These are phyloP conservation scores for Drosophila tropicalis DNA, from an alignment of 1,140 invertebrate genomes.

Conservation along the genomic window DNA sequence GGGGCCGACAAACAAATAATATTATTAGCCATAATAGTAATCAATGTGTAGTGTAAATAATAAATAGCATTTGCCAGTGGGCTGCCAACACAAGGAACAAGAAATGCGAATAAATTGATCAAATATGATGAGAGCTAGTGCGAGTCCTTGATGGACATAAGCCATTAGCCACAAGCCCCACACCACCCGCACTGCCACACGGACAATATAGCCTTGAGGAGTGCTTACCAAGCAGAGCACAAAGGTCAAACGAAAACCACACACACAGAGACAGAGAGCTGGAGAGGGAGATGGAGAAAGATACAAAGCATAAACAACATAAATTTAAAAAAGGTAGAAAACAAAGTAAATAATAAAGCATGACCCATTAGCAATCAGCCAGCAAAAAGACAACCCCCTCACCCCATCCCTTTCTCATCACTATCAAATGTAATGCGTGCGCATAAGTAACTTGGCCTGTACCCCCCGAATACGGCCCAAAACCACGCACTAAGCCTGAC, in stretches of 20 bases:
- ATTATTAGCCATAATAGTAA: slow-evolving; percentile 75
- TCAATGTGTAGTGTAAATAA: no score
- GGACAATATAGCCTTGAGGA: slow-evolving; percentile 54
- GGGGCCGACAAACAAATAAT: no score
- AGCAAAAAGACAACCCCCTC: no score
- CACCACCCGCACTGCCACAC: no score
- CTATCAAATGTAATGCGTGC: no score
- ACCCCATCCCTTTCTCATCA: no score
- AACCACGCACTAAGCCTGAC: no score
- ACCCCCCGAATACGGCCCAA: no score
- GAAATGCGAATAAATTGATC: slow-evolving; percentile 78
- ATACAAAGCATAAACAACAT: slow-evolving; percentile 65
- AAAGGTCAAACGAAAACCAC: slow-evolving; percentile 68
- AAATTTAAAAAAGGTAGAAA: slow-evolving; percentile 55
- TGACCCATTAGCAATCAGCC: no score
- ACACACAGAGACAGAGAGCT: slow-evolving; percentile 5
- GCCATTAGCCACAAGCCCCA: slow-evolving; percentile 68
- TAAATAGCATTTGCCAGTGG: slow-evolving; percentile 25
- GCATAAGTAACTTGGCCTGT: no score
- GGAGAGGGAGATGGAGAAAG: slow-evolving; percentile 23
- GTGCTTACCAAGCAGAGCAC: slow-evolving; percentile 39
- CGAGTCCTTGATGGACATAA: slow-evolving; percentile 41
- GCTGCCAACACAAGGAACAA: slow-evolving; percentile 13
- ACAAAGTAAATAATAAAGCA: slow-evolving; percentile 77
- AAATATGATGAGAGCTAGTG: slow-evolving; percentile 67